phyloP scores from a whole-genome alignment of 1,140 invertebrate genomes.

The Lasioglossum albipes region DNA sequence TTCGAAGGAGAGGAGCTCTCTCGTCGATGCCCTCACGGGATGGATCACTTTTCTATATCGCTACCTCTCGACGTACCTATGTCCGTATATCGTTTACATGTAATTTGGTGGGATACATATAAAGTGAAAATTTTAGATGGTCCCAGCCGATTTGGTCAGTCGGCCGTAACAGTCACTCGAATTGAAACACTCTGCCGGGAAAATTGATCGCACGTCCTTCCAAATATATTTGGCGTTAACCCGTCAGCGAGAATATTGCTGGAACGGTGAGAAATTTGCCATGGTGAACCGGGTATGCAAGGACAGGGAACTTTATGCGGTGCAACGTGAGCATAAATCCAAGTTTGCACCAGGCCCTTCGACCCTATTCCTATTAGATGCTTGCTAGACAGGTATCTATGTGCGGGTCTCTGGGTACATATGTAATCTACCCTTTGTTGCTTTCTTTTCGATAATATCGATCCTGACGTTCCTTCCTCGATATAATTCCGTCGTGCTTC shows the following conservation, averaged over 20 bases:
- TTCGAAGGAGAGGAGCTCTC: too few relatives aligned
- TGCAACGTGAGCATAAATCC: conserved; percentile 61
- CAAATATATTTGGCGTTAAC: conserved; percentile 56
- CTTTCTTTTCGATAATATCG: conserved; percentile 58
- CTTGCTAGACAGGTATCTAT: conserved; percentile 53
- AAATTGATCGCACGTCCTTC: conserved; percentile 21
- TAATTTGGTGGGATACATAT: background rate
- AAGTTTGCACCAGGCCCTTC: conserved; percentile 58
- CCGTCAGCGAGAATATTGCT: conserved; percentile 57
- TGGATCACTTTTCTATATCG: too few relatives aligned
- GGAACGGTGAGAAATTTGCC: conserved; percentile 62
- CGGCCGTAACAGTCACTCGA: background rate
- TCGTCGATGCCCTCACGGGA: too few relatives aligned
- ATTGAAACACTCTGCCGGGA: conserved; percentile 6
- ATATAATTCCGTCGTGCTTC: background rate
- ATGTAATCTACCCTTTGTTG: conserved; percentile 42
- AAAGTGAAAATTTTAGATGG: background rate
- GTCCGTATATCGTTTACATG: too few relatives aligned
- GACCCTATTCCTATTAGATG: conserved; percentile 51
- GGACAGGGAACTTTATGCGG: conserved; percentile 57
- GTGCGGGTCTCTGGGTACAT: conserved; percentile 37
- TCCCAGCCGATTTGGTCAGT: background rate
- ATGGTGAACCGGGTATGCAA: conserved; percentile 40
- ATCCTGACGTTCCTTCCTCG: conserved; percentile 21
- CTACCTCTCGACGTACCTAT: too few relatives aligned